These are phyloP conservation scores for Mimachlamys varia DNA, from an alignment of 2,888 invertebrate genomes.

Conservation along the genomic window DNA sequence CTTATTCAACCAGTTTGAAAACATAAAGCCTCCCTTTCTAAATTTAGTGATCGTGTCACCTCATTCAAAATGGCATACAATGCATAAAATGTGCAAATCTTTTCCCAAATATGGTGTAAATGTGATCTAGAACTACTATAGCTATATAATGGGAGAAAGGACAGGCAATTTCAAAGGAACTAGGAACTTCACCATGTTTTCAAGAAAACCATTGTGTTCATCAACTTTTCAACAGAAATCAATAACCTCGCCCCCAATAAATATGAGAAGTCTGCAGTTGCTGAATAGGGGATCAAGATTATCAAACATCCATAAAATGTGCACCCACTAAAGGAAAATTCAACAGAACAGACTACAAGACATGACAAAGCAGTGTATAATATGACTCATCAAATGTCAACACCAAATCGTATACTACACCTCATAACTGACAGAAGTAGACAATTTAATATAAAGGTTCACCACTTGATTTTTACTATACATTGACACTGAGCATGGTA, in stretches of 20 bases:
- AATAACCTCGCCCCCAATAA: neutral
- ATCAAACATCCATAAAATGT: neutral
- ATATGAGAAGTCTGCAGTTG: neutral
- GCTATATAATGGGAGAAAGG: neutral
- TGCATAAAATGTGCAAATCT: no score
- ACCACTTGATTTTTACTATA: no score
- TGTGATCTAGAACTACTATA: no score
- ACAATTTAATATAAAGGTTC: no score
- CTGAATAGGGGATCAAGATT: neutral
- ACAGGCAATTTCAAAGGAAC: neutral
- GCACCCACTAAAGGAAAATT: neutral
- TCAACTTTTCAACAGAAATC: neutral
- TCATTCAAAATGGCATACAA: no score
- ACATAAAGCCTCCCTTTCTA: no score
- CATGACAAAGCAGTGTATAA: conserved; percentile 1
- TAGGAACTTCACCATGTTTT: neutral
- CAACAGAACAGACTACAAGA: neutral
- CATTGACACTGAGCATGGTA: no score
- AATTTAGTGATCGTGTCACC: no score
- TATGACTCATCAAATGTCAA: conserved; percentile 14
- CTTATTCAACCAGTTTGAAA: no score
- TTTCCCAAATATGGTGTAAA: no score
- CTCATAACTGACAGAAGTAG: neutral
- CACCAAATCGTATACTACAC: conserved; percentile 1
- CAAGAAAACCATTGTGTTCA: neutral